phyloP scores from a whole-genome alignment of 1,140 invertebrate genomes.

The Limonius californicus region DNA sequence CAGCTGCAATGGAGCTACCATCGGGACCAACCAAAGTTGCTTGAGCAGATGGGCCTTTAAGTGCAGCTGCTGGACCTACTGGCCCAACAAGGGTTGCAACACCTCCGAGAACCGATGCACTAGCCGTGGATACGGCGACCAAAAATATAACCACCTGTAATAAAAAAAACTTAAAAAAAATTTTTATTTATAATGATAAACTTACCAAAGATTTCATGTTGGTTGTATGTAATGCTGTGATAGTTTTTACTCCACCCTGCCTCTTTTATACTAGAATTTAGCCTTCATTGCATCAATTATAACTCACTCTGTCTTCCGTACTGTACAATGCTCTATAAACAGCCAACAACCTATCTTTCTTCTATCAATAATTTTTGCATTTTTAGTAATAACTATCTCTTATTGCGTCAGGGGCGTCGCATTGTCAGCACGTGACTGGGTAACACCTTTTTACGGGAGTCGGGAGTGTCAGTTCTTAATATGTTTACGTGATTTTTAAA shows the following conservation, averaged over 20 bases:
- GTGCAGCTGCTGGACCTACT: conserved; percentile 33
- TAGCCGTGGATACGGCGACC: conserved; percentile 31
- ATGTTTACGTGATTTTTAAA: no score
- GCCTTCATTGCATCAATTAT: neutral
- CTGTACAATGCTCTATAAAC: neutral
- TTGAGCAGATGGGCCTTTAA: conserved; percentile 26
- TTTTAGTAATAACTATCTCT: neutral
- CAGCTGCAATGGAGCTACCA: conserved; percentile 26
- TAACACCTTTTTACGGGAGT: neutral
- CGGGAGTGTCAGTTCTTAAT: no score
- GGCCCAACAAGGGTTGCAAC: conserved; percentile 38
- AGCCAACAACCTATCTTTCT: neutral
- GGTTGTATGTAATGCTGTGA: neutral
- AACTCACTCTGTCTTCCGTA: neutral
- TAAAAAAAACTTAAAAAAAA: no score
- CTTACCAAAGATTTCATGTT: neutral
- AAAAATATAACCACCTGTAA: conserved; percentile 35
- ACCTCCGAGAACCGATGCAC: conserved; percentile 32
- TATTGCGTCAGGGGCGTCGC: neutral
- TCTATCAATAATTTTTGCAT: neutral
- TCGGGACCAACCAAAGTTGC: conserved; percentile 27
- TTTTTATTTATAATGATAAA: neutral
- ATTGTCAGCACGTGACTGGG: neutral
- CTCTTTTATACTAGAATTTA: neutral
- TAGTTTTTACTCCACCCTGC: neutral